phyloP scores from a whole-genome alignment of 2,888 invertebrate genomes.

The Globia sparganii region DNA sequence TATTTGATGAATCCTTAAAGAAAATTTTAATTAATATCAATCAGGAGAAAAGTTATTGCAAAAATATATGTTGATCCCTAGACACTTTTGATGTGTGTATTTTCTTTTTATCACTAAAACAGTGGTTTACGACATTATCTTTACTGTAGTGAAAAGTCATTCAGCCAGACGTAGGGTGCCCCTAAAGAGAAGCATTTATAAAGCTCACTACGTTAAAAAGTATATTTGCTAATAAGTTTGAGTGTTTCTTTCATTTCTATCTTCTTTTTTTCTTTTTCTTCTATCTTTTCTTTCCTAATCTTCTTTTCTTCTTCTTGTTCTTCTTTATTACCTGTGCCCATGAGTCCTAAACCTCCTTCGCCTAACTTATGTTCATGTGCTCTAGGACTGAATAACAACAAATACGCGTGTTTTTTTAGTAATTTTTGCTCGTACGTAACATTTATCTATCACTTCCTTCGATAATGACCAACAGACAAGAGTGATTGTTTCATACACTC shows the following conservation, averaged over 20 bases:
- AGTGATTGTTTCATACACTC: constrained; percentile 53
- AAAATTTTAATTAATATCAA: too few relatives aligned
- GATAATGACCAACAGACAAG: constrained; percentile 64
- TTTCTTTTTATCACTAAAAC: background rate
- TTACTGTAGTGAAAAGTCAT: background rate
- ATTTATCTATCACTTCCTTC: constrained; percentile 64
- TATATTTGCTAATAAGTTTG: background rate
- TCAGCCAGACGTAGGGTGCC: background rate
- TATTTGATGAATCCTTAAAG: too few relatives aligned
- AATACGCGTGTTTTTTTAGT: constrained; percentile 10
- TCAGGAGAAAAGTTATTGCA: too few relatives aligned
- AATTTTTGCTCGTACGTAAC: constrained; percentile 38
- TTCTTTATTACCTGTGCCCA: background rate
- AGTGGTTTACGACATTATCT: background rate
- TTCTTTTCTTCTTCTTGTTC: background rate
- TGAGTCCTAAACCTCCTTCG: background rate
- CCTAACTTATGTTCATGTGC: background rate
- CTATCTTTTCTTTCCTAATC: too few relatives aligned
- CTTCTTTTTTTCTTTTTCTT: background rate
- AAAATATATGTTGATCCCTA: too few relatives aligned
- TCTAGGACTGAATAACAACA: background rate
- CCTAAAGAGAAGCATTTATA: background rate
- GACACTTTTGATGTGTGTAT: too few relatives aligned
- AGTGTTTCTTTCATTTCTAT: background rate
- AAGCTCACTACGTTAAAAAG: background rate